Base-by-base conservation (phyloP, 2,888 invertebrate species). In the Tetragnatha montana region DNA sequence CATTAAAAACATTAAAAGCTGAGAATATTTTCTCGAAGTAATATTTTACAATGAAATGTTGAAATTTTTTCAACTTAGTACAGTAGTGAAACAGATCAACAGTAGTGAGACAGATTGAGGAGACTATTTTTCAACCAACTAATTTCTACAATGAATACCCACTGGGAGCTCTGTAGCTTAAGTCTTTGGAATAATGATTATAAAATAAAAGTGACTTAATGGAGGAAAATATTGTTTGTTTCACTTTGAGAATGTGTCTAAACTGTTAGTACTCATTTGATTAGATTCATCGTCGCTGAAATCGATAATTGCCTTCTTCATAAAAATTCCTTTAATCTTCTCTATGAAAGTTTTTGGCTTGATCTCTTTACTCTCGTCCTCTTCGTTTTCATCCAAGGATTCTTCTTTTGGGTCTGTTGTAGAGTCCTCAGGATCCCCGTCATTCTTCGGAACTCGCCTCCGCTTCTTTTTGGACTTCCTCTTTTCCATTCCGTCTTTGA, bases 391-490 rank as follows among this genome's bases (percentile, higher is more conserved):
- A 21, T 79, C 85, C 50, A 79, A 69, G 8, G 50, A 10, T 21
- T 47, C 71, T 19, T 69, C 74, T 74, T 83, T 19, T 60, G 49
- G 19, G 51, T 51, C 14, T 71, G 78, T n/a, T 78, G 70, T 8
- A 69, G 51, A 17, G 17, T 1, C 12, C 19, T 85, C 85, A 4
- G 51, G 71, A 10, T 21, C 71, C n/a, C n/a, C 71, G 19, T 51
- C 79, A 12, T 60, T 88, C 50, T 83, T 83, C 83, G 79, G 83
- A 83, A 6, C 73, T 49, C 68, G 90, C 82, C 12, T 89, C 79
- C 0, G 87, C 95, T 69, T 95, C 95, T 92, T 98, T 97, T 60
- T 60, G 60, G 60, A 60, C 60, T 60, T 60, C 12, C 60, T 60
- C 60, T 60, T 60, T 17, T 60, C 60, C 60, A 60, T 60, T 60